phyloP scores from a whole-genome alignment of 2,113 vertebrate genomes.

The Sylvietta virens region DNA sequence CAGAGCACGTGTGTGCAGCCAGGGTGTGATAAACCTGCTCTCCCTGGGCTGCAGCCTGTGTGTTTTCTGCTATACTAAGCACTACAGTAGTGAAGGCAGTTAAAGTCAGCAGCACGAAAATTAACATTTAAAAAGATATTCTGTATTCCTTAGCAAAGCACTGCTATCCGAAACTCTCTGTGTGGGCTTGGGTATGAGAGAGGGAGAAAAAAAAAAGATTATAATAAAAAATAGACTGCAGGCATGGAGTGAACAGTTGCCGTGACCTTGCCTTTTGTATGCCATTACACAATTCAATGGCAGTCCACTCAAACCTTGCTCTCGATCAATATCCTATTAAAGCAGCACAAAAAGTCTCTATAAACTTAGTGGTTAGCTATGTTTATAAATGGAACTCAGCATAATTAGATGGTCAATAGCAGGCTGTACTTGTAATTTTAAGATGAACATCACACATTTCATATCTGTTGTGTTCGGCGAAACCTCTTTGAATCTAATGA shows the following conservation, averaged over 20 bases:
- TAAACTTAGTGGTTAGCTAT: conserved; percentile 88
- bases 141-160: conserved; percentile 44
- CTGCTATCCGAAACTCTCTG: conserved; percentile 25
- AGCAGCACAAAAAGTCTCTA: conserved; percentile 90
- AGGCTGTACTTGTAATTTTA: conserved; percentile 79
- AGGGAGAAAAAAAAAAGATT: conserved; percentile 53
- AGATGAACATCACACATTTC: conserved; percentile 76
- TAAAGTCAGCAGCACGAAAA: conserved; percentile 47
- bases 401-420: conserved; percentile 89
- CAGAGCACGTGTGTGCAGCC: background rate
- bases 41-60: background rate
- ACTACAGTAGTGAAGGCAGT: background rate
- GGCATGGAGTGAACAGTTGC: conserved; percentile 64
- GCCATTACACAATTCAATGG: conserved; percentile 94
- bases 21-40: background rate
- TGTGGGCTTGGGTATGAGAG: conserved; percentile 50
- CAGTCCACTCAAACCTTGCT: conserved; percentile 91
- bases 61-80: conserved; percentile 41
- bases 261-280: conserved; percentile 92
- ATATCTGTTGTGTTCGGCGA: conserved; percentile 54
- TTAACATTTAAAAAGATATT: conserved; percentile 57
- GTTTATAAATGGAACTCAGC: conserved; percentile 90
- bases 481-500: conserved; percentile 12
- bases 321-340: conserved; percentile 99
- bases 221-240: conserved; percentile 73